Conservation (phyloP, 1,140 invertebrate genomes). For the Heliconius eleuchia region DNA sequence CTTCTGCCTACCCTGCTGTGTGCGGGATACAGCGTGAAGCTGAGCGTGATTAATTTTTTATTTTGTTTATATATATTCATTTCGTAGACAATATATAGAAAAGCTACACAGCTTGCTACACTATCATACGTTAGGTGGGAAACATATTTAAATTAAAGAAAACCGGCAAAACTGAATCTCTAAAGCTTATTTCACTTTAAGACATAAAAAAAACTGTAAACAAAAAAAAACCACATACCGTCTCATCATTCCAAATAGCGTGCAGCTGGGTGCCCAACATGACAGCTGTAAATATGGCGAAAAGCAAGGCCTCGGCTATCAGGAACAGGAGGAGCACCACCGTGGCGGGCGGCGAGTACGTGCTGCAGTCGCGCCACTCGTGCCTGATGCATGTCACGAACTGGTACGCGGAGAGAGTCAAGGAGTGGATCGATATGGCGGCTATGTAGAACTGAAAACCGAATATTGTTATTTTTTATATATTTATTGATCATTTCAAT, state of each 20-base stretch:
- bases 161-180: no score
- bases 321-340: constrained; percentile 97
- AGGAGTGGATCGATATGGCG: constrained; percentile 95
- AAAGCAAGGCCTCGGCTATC: constrained; percentile 97
- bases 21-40: no score
- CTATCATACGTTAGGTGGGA: no score
- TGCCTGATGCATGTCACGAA: constrained; percentile 96
- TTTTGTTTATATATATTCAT: no score
- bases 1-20: no score
- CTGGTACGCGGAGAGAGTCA: constrained; percentile 95
- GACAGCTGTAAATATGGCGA: constrained; percentile 98
- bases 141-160: no score
- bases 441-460: constrained; percentile 97
- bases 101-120: no score
- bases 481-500: no score
- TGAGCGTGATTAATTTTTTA: no score
- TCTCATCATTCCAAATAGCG: constrained; percentile 99
- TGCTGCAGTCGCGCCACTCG: constrained; percentile 97
- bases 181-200: no score
- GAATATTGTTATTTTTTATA: background rate
- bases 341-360: constrained; percentile 96
- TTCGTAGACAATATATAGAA: no score
- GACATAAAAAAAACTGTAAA: no score
- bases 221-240: constrained; percentile 83
- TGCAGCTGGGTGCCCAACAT: constrained; percentile 99